Conservation (phyloP, 2,797 vertebrate genomes). For the Notolepis coatsorum region DNA sequence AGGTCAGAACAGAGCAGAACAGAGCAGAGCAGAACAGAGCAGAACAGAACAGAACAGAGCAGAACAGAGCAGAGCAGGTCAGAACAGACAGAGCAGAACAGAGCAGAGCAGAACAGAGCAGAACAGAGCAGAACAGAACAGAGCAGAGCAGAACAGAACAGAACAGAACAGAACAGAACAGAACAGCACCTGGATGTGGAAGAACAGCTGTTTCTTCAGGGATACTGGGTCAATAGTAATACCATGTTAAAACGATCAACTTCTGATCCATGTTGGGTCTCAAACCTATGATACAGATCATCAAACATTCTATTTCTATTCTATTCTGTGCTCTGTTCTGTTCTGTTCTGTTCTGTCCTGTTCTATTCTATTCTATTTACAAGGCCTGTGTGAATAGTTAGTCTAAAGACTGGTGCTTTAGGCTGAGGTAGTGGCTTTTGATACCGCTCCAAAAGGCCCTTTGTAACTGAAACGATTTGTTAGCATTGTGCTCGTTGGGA, state of each 20-base stretch:
- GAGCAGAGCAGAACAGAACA: not conserved
- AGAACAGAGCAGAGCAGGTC: not conserved
- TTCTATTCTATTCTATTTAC: not conserved
- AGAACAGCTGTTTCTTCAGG: not conserved
- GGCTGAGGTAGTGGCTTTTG: slow-evolving; percentile 9
- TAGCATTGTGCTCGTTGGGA: slow-evolving; percentile 20
- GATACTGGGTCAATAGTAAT: too few relatives aligned
- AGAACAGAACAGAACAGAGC: not conserved
- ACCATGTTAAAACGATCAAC: too few relatives aligned
- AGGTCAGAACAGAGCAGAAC: slow-evolving; percentile 4
- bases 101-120: not conserved
- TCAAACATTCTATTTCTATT: slow-evolving; percentile 39
- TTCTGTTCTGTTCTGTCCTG: not conserved
- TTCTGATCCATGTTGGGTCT: too few relatives aligned
- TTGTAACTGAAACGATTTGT: slow-evolving; percentile 29
- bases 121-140: not conserved
- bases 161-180: slow-evolving; percentile 13
- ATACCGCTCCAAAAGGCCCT: slow-evolving; percentile 31
- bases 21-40: slow-evolving; percentile 9
- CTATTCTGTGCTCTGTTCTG: not conserved
- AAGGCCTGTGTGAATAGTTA: not conserved
- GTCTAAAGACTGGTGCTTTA: not conserved
- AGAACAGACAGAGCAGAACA: not conserved
- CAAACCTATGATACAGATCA: too few relatives aligned
- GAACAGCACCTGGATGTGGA: slow-evolving; percentile 6